phyloP scores from a whole-genome alignment of 2,797 vertebrate genomes.

The Pseudochaenichthys georgianus region DNA sequence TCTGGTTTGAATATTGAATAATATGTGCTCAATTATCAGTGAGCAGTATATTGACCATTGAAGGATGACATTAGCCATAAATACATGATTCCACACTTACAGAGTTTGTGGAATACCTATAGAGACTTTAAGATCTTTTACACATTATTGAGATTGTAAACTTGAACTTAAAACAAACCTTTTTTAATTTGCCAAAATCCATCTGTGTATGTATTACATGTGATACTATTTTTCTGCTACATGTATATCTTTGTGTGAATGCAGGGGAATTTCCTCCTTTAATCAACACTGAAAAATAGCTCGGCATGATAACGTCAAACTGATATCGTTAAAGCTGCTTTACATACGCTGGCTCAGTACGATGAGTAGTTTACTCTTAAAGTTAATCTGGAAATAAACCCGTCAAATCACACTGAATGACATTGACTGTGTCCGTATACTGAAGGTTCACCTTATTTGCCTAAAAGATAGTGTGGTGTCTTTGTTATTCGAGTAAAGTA shows the following conservation, averaged over 20 bases:
- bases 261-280: slow-evolving; percentile 8
- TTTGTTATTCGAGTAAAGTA: background rate
- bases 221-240: background rate
- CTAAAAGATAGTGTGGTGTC: background rate
- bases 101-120: background rate
- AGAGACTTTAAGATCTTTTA: background rate
- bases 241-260: slow-evolving; percentile 3
- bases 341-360: slow-evolving; percentile 4
- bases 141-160: background rate
- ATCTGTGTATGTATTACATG: background rate
- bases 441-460: background rate
- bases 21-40: slow-evolving; percentile 13
- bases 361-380: background rate
- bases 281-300: slow-evolving; percentile 16
- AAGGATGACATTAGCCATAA: too few species aligned
- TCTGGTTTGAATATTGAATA: slow-evolving; percentile 4
- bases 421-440: background rate
- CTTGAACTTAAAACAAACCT: background rate
- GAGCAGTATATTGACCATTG: background rate
- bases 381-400: slow-evolving; percentile 16
- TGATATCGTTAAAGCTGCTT: slow-evolving; percentile 23
- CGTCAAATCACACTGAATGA: background rate
- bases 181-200: background rate
- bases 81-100: background rate
- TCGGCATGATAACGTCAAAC: slow-evolving; percentile 2